Percentiles rank a stretch among this genome's conserved stretches.
phyloP scores from a whole-genome alignment of 2,113 vertebrate genomes.

The Edolisoma coerulescens region DNA sequence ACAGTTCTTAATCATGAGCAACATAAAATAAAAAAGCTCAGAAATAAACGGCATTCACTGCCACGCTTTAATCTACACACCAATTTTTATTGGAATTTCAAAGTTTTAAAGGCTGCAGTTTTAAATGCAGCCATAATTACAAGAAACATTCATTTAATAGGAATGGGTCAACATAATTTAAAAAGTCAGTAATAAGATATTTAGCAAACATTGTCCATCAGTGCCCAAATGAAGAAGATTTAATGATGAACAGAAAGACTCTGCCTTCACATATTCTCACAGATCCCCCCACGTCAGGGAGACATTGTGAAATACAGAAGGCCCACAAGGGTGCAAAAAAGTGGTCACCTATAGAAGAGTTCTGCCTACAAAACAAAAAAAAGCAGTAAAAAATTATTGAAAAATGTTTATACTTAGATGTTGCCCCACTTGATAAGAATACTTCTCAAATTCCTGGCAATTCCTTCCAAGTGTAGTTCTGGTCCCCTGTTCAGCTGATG shows the following conservation, averaged over 20 bases:
- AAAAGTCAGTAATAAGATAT: not conserved
- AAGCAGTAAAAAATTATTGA: not conserved
- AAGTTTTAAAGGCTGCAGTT: not conserved
- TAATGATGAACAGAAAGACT: not conserved
- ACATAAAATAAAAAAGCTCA: not conserved
- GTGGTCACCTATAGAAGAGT: not conserved
- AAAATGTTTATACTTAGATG: not conserved
- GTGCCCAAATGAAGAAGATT: not conserved
- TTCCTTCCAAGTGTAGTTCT: not conserved
- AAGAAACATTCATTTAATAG: not conserved
- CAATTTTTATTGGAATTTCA: not conserved
- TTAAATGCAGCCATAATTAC: not conserved
- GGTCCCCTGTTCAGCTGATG: not conserved
- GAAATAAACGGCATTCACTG: not conserved
- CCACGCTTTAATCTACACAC: not conserved
- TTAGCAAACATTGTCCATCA: not conserved
- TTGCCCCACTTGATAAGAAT: not conserved
- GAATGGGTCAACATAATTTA: not conserved
- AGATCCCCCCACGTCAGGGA: not conserved
- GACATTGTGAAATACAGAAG: not conserved
- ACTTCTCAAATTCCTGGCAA: not conserved
- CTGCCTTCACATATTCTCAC: not conserved
- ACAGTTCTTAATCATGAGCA: not conserved
- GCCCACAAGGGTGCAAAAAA: not conserved
- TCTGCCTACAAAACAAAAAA: not conserved